Evolutionary conservation across 2,888 invertebrate genomes (phyloP).

Genomic region (Lycophotia porphyrea): DNA sequence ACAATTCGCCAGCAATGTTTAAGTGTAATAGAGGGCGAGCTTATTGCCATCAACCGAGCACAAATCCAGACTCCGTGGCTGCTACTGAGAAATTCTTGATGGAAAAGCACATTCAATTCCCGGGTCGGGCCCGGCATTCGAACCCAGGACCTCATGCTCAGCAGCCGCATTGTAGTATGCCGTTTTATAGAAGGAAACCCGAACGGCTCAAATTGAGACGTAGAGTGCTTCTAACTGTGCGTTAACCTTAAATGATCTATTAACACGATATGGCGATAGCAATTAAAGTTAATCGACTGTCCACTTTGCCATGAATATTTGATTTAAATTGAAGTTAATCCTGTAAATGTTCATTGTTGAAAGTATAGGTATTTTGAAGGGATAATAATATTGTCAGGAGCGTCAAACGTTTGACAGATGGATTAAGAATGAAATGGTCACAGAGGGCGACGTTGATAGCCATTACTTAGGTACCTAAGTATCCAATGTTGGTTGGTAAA

Average conservation of each 20-base stretch:
- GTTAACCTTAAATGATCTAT: conserved; percentile 16
- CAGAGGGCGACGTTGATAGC: background rate
- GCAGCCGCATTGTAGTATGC: too few relatives aligned
- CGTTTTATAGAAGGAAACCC: background rate
- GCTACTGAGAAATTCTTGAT: too few relatives aligned
- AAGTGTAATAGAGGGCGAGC: too few relatives aligned
- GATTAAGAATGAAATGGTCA: background rate
- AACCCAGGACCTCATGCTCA: too few relatives aligned
- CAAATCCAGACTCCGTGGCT: too few relatives aligned
- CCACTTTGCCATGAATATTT: conserved; percentile 40
- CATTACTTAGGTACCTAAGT: too few relatives aligned
- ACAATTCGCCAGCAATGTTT: too few relatives aligned
- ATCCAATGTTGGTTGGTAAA: too few relatives aligned
- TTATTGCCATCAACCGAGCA: too few relatives aligned
- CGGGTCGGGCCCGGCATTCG: too few relatives aligned
- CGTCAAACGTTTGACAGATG: background rate
- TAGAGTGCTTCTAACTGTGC: background rate
- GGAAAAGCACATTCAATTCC: too few relatives aligned
- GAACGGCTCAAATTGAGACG: background rate
- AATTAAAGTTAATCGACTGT: conserved; percentile 37
- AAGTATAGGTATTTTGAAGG: background rate
- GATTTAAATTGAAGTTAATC: conserved; percentile 33
- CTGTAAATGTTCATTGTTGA: background rate
- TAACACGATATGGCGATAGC: conserved; percentile 27
- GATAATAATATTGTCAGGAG: background rate